Conservation (phyloP, 1,140 invertebrate genomes). For the Vollenhovia emeryi region DNA sequence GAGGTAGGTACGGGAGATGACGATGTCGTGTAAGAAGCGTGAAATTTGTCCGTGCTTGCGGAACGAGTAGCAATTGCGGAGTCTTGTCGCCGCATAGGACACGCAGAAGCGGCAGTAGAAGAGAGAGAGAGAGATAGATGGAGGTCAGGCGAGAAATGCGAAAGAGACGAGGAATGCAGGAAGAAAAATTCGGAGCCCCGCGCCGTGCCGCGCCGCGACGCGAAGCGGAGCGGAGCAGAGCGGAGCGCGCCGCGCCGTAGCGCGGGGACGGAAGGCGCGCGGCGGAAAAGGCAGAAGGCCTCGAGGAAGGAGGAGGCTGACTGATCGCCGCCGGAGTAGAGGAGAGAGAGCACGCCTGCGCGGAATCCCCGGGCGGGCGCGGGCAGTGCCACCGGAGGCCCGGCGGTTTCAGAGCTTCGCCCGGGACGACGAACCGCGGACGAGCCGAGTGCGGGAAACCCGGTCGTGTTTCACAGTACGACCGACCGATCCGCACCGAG, state of each 20-base stretch:
- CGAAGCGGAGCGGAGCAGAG: neutral
- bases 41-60: slow-evolving; percentile 54
- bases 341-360: slow-evolving; percentile 83
- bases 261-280: slow-evolving; percentile 14
- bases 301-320: slow-evolving; percentile 73
- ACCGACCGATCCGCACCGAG: slow-evolving; percentile 31
- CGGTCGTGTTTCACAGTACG: slow-evolving; percentile 64
- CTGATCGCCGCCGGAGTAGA: slow-evolving; percentile 72
- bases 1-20: neutral
- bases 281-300: slow-evolving; percentile 60
- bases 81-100: slow-evolving; percentile 5
- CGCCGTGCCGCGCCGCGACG: neutral
- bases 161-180: neutral
- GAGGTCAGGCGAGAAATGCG: neutral
- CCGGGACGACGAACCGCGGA: slow-evolving; percentile 82
- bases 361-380: slow-evolving; percentile 84
- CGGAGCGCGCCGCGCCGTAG: slow-evolving; percentile 2
- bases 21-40: slow-evolving; percentile 51
- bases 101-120: neutral
- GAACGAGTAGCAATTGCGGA: slow-evolving; percentile 3
- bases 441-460: slow-evolving; percentile 72
- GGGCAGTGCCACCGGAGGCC: slow-evolving; percentile 84
- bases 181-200: slow-evolving; percentile 41
- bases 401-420: slow-evolving; percentile 85
- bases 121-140: slow-evolving; percentile 4